Base-by-base conservation (phyloP, 2,113 vertebrate species). In the Siniperca knerii region DNA sequence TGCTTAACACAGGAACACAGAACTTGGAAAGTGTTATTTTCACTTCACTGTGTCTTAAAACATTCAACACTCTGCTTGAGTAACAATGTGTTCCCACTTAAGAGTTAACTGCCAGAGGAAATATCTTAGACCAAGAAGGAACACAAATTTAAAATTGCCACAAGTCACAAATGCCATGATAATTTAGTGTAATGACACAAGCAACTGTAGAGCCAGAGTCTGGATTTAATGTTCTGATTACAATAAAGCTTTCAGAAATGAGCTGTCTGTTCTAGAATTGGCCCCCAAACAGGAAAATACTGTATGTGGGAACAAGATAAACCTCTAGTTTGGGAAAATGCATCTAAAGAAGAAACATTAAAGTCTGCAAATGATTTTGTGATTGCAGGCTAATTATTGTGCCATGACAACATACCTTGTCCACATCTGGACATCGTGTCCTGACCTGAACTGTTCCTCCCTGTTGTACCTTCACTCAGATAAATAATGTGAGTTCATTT, bases 371-470 rank as follows among this genome's bases (percentile, higher is more conserved):
- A 60, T 33, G 2, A 44, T 77, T 80, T 8, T 61, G 50, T 42
- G 60, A n/a, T 7, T 57, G 52, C 33, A 33, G 29, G 35, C 5
- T 60, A 46, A 62, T 68, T 76, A 46, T 11, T 61, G 18, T 64
- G 16, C 20, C 1, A 0, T 8, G 69, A 67, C 84, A 81, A 74
- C 23, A 71, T 75, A 58, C 11, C 8, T 37, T 18, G 18, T 44
- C 0, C 2, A 54, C 61, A 77, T 67, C 29, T 50, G 52, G 44
- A 33, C 37, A 54, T 35, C 15, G 9, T 73, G 54, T 42, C 54
- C 78, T 40, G 69, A 77, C 55, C 33, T 23, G 57, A 87, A 74
- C 72, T 71, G 4, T 37, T 70, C 4, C 54, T 40, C 55, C 29
- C 46, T 46, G 33, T 72, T 54, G n/a, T 25, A 42, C 25, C 65